Percentiles rank a stretch among this genome's conserved stretches.
phyloP scores from a whole-genome alignment of 1,140 invertebrate genomes.

The Bombus cullumanus region DNA sequence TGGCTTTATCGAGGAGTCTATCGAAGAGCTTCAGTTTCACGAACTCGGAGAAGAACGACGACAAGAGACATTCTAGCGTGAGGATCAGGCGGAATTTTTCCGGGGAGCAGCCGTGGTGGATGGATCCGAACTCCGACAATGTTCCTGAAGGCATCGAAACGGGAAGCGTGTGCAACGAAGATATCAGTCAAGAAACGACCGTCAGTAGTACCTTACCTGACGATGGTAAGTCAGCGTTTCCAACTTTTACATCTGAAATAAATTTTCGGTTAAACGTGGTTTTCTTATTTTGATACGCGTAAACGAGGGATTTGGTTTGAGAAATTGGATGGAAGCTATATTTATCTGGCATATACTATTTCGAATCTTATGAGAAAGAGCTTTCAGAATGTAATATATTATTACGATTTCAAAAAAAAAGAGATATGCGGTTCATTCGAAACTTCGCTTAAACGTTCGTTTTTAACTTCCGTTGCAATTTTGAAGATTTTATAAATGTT shows the following conservation, averaged over 20 bases:
- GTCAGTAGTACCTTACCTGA: constrained; percentile 79
- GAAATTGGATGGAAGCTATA: neutral
- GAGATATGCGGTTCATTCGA: neutral
- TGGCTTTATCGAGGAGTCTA: constrained; percentile 68
- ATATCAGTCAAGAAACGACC: constrained; percentile 80
- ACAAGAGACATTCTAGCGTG: constrained; percentile 67
- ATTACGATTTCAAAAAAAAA: neutral
- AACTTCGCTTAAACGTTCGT: neutral
- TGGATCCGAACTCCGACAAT: constrained; percentile 83
- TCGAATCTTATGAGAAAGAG: neutral
- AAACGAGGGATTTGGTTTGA: neutral
- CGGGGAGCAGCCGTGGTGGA: constrained; percentile 86
- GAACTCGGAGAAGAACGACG: constrained; percentile 71
- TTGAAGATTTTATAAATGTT: too few relatives aligned
- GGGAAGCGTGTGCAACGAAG: constrained; percentile 74
- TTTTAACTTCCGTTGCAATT: too few relatives aligned
- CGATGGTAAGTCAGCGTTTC: constrained; percentile 73
- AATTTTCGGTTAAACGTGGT: neutral
- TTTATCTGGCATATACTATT: neutral
- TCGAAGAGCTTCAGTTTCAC: constrained; percentile 71
- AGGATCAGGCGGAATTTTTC: constrained; percentile 82
- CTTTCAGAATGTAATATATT: neutral
- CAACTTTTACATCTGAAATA: neutral
- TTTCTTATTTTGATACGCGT: neutral
- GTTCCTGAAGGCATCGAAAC: constrained; percentile 85